Conservation (phyloP, 2,797 vertebrate genomes). For the Microctenopoma stevenorrisi region DNA sequence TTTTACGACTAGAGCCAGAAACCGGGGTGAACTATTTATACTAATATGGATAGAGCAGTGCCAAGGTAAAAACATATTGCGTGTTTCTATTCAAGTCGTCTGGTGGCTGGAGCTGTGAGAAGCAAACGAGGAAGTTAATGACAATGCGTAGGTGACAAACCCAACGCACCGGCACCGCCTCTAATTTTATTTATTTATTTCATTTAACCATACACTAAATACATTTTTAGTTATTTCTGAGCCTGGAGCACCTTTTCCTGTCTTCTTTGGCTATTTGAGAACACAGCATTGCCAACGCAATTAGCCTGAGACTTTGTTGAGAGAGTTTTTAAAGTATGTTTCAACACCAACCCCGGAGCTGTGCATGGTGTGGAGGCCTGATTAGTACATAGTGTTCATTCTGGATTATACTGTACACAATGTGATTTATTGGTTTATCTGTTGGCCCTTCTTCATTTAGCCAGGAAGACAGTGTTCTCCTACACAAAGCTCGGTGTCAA, state of each 20-base stretch:
- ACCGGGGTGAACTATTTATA: conserved; percentile 7
- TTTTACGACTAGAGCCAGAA: conserved; percentile 14
- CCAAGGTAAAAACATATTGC: no score
- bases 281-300: conserved; percentile 51
- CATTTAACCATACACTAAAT: conserved; percentile 42
- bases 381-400: conserved; percentile 15
- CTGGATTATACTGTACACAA: conserved; percentile 5
- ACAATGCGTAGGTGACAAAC: background rate
- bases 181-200: conserved; percentile 9
- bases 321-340: conserved; percentile 49
- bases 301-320: conserved; percentile 60
- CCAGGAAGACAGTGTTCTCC: conserved; percentile 8
- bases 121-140: background rate
- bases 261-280: conserved; percentile 56
- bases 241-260: conserved; percentile 52
- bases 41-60: background rate
- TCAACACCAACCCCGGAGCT: conserved; percentile 40
- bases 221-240: conserved; percentile 56
- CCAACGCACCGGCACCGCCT: background rate
- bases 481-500: conserved; percentile 27
- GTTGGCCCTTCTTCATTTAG: conserved; percentile 36
- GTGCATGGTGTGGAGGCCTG: conserved; percentile 14
- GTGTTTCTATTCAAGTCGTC: background rate
- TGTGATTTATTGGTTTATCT: conserved; percentile 46
- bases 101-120: background rate